Conservation (phyloP, 2,797 vertebrate species). For the Steatocranus sp. region DNA sequence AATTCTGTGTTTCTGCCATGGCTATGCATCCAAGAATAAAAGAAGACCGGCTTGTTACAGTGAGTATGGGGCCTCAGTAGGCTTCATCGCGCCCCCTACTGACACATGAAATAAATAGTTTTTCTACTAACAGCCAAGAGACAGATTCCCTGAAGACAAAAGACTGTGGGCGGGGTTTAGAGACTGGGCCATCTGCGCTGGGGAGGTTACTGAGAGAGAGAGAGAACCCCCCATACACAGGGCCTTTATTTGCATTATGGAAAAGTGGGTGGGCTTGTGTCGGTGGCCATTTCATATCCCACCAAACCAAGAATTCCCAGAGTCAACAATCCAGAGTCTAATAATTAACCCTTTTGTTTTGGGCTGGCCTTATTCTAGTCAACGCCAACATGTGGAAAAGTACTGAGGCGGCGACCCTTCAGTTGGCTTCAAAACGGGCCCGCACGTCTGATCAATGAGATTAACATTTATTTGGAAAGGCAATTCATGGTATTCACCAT, state of each 20-base stretch:
- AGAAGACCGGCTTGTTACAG: background rate
- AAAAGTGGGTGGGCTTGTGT: constrained; percentile 12
- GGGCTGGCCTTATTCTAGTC: background rate
- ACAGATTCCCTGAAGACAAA: constrained; percentile 75
- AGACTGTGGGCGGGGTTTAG: constrained; percentile 70
- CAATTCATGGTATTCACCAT: fast-evolving
- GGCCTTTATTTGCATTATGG: constrained; percentile 47
- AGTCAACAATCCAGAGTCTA: background rate
- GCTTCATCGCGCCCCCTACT: constrained; percentile 46
- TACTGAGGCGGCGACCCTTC: background rate
- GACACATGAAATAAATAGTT: constrained; percentile 38
- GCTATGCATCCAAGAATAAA: background rate
- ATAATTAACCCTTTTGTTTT: background rate
- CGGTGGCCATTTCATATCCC: constrained; percentile 2
- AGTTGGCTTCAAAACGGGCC: background rate
- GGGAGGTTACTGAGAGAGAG: constrained; percentile 10
- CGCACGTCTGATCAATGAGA: background rate
- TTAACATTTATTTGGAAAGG: background rate
- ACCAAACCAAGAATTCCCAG: background rate
- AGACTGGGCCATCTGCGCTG: constrained; percentile 66
- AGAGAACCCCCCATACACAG: background rate
- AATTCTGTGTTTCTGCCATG: background rate
- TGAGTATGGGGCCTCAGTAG: constrained; percentile 23
- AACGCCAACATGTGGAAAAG: background rate
- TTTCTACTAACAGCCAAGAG: constrained; percentile 52